Evolutionary conservation across 2,113 vertebrate genomes (phyloP).

Genomic region (Axis porcinus): DNA sequence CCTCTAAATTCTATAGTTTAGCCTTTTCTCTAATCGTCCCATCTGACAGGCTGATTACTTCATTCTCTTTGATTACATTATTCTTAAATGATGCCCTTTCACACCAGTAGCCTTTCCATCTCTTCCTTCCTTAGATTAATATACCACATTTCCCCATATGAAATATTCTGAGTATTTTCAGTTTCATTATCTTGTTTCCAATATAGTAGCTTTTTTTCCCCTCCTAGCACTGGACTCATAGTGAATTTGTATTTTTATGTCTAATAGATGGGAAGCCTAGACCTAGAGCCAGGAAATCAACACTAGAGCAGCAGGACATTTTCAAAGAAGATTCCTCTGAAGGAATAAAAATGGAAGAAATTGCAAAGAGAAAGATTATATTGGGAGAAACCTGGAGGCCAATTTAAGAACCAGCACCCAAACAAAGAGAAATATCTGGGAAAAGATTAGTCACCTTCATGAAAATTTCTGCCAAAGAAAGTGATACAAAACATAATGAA

Average conservation of each 20-base stretch:
- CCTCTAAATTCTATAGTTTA: not conserved
- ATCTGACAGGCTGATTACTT: not conserved
- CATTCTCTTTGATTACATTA: not conserved
- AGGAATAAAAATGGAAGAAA: not conserved
- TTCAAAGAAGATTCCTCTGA: not conserved
- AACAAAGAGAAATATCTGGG: not conserved
- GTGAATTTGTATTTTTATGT: not conserved
- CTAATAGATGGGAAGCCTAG: not conserved
- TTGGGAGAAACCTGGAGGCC: not conserved
- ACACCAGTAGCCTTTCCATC: not conserved
- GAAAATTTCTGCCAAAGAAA: slow-evolving; percentile 21
- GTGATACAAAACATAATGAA: not conserved
- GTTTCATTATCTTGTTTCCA: not conserved
- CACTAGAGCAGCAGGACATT: not conserved
- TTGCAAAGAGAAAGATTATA: not conserved
- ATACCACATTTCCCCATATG: not conserved
- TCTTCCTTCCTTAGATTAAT: not conserved
- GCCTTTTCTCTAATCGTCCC: not conserved
- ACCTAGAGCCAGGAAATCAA: not conserved
- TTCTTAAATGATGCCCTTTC: not conserved
- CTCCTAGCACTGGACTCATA: not conserved
- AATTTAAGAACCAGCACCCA: not conserved
- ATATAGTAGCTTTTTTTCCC: not conserved
- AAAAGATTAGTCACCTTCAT: not conserved
- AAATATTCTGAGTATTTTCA: not conserved